Evolutionary conservation across 2,113 vertebrate genomes (phyloP).

Genomic region (Clupea harengus): DNA sequence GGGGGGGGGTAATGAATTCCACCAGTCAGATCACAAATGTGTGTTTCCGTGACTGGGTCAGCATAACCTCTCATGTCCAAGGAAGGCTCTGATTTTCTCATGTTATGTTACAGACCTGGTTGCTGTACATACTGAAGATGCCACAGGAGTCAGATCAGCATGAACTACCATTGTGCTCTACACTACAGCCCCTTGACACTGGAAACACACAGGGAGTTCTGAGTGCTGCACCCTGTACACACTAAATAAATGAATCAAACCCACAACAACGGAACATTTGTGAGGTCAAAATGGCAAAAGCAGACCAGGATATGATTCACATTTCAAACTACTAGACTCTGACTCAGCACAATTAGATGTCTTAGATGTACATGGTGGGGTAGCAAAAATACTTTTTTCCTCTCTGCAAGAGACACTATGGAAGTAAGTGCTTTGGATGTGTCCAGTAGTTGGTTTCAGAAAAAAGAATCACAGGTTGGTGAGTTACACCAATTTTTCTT

Average conservation of each 20-base stretch:
- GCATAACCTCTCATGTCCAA: conserved; percentile 22
- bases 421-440: background rate
- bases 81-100: background rate
- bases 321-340: background rate
- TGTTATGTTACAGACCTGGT: background rate
- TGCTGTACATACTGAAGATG: background rate
- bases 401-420: background rate
- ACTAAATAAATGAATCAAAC: background rate
- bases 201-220: background rate
- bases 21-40: background rate
- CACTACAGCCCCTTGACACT: background rate
- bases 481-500: background rate
- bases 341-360: background rate
- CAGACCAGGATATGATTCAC: background rate
- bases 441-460: background rate
- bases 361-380: background rate
- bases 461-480: background rate
- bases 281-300: background rate
- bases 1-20: conserved; percentile 27
- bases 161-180: conserved; percentile 15
- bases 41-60: conserved; percentile 5
- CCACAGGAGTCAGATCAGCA: background rate
- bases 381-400: background rate
- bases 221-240: background rate
- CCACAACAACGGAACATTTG: background rate